Conservation (phyloP, 2,888 invertebrate species). For the Serripes groenlandicus region DNA sequence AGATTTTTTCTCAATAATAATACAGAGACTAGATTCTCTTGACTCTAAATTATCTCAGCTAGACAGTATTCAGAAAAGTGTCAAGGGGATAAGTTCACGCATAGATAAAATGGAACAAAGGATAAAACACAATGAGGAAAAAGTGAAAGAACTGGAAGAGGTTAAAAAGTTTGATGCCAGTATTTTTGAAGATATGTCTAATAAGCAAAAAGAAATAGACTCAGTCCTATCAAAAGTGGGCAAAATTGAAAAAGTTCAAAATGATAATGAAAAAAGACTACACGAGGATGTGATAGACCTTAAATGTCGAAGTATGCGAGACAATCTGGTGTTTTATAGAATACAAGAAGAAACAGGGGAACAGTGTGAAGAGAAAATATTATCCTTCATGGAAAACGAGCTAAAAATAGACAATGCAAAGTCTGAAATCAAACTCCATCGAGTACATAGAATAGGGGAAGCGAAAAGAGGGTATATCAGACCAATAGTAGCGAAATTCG, state of each 20-base stretch:
- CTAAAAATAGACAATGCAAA: constrained; percentile 15
- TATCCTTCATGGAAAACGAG: constrained; percentile 24
- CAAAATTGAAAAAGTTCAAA: neutral
- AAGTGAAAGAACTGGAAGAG: constrained; percentile 24
- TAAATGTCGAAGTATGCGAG: constrained; percentile 49
- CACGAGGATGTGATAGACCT: constrained; percentile 39
- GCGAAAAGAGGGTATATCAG: constrained; percentile 10
- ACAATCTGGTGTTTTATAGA: constrained; percentile 37
- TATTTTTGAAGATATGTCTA: neutral
- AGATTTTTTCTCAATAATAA: constrained; percentile 1
- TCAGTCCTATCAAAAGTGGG: constrained; percentile 11
- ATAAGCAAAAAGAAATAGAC: constrained; percentile 6
- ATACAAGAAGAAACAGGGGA: constrained; percentile 35
- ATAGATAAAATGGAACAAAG: constrained; percentile 15
- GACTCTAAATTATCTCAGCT: constrained; percentile 28
- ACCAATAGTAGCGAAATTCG: constrained; percentile 60
- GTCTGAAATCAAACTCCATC: constrained; percentile 27
- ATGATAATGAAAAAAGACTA: constrained; percentile 14
- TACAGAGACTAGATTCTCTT: constrained; percentile 26
- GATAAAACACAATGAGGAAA: constrained; percentile 12
- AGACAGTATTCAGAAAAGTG: neutral
- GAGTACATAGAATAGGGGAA: constrained; percentile 38
- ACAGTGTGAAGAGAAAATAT: constrained; percentile 43
- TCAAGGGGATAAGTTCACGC: neutral
- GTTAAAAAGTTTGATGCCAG: neutral